Percentiles rank a stretch among this genome's conserved stretches.
Evolutionary conservation across 1,140 invertebrate species (phyloP).

Genomic region (Megalonaias nervosa): DNA sequence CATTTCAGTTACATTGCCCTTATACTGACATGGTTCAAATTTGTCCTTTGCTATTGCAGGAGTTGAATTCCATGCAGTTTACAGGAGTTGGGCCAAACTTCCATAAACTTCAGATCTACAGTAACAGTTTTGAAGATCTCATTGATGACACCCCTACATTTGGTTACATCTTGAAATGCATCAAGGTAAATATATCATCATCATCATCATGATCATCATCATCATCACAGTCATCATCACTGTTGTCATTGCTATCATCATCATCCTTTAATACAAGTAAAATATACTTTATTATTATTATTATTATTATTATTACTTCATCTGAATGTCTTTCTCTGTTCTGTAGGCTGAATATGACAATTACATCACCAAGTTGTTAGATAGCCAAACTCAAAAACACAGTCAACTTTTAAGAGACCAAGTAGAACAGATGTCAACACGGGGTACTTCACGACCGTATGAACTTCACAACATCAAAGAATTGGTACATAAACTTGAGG

Average conservation of each 20-base stretch:
- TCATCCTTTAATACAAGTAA: too few relatives aligned
- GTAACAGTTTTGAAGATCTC: conserved; percentile 64
- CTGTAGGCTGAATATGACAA: conserved; percentile 66
- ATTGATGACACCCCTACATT: conserved; percentile 64
- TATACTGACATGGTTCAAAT: too few relatives aligned
- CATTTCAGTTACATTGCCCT: too few relatives aligned
- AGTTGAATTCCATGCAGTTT: conserved; percentile 49
- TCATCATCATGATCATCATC: too few relatives aligned
- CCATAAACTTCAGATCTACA: conserved; percentile 67
- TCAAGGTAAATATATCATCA: conserved; percentile 57
- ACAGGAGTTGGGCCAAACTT: conserved; percentile 62
- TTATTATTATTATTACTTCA: too few relatives aligned
- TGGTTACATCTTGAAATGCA: conserved; percentile 59
- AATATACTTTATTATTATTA: too few relatives aligned
- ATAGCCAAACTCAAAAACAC: conserved; percentile 62
- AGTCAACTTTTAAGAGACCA: conserved; percentile 61
- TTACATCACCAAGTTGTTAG: conserved; percentile 63
- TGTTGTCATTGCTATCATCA: too few relatives aligned
- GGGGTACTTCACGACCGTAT: conserved; percentile 55
- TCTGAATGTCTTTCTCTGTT: background rate
- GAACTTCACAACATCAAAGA: conserved; percentile 52
- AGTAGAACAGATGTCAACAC: conserved; percentile 59
- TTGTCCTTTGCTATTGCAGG: conserved; percentile 36
- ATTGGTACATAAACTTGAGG: conserved; percentile 48
- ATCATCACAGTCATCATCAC: too few relatives aligned